Base-by-base conservation (phyloP, 2,888 invertebrate genomes). In the Panorpa germanica region DNA sequence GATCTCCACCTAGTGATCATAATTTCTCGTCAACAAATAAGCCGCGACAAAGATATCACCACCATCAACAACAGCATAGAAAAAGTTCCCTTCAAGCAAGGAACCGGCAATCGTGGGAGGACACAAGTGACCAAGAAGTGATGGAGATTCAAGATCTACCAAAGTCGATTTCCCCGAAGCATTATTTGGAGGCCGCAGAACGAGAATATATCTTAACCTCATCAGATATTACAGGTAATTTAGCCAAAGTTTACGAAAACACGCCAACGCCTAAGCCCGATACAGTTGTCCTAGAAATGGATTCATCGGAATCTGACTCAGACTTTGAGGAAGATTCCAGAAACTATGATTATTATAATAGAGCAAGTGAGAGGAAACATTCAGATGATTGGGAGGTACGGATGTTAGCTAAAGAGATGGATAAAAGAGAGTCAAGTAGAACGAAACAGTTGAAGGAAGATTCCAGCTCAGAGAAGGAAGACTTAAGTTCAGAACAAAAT, bases 331-430 rank as follows among this genome's bases (percentile, higher is more conserved):
- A 42, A 3, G 43, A 40, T 2, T 50, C 49, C 12, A 49, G 44
- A 7, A 50, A 51, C 18, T 45, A 41, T 11, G 47, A 40, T 6
- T 43, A 43, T 10, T 39, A 37, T 2, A 34, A 32, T 8, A n/a
- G 41, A 37, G 2, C 40, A 40, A 3, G 39, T 33, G 3, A 38
- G 40, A 20, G 25, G 39, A 29, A 23, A 5, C 50, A 52, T 27
- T 43, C 45, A 35, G 67, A 70, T 37, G 70, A 75, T 44, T 80
- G 80, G 80, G 80, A 81, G 48, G 70, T 80, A 1, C 64, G 69
- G 49, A 74, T 80, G 75, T 51, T 81, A 20, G 80, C 77, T 0
- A 66, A 74, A 37, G 74, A 80, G 47, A 56, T 80, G 39, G 70
- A 72, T 37, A 60, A 63, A 29, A 54, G 66, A 31, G 65, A 67